Evolutionary conservation across 2,113 vertebrate species (phyloP), one percentile per base, ranked within the genome.

Genomic region (Cacatua alba): DNA sequence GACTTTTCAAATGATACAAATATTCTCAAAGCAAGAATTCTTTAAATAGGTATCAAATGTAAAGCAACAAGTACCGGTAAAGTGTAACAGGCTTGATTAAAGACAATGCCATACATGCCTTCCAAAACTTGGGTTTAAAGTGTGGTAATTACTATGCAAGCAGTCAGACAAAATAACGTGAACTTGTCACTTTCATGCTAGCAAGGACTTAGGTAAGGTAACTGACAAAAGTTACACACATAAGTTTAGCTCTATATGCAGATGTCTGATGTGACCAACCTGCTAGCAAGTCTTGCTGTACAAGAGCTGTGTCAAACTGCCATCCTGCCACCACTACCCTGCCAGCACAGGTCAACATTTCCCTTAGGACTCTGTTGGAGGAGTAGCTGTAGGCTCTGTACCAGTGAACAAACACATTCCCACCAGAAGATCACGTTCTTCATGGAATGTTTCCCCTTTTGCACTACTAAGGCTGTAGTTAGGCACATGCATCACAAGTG

Each of bases 391-490:
- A 33, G 28, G 41, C 20, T 23, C 43, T 20, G 8, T 2, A 6
- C 13, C 1, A 0, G 3, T 2, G 10, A 31, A 18, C 49, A 67
- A 12, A 33, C 10, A n/a, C 12, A 60, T 17, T 2, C 0, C 4
- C 11, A 43, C 10, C 37, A n/a, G 3, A 24, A 46, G 2, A 24
- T 2, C 41, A 35, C 12, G 8, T 71, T 29, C 55, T 29, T 17
- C 39, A 9, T 0, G 12, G 46, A 7, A 31, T 8, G 10, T 3
- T 2, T 16, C 25, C 7, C 41, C 23, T 17, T 78, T 59, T 17
- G 25, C 20, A 4, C 20, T 5, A 0, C 44, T 17, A 17, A 60
- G 6, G 52, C 70, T 59, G 57, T 35, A 59, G 14, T n/a, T 9
- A n/a, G 13, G 13, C 20, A 4, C 55, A 23, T 9, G 20, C 55